phyloP scores from a whole-genome alignment of 2,113 vertebrate species.

The Scytalopus superciliaris region DNA sequence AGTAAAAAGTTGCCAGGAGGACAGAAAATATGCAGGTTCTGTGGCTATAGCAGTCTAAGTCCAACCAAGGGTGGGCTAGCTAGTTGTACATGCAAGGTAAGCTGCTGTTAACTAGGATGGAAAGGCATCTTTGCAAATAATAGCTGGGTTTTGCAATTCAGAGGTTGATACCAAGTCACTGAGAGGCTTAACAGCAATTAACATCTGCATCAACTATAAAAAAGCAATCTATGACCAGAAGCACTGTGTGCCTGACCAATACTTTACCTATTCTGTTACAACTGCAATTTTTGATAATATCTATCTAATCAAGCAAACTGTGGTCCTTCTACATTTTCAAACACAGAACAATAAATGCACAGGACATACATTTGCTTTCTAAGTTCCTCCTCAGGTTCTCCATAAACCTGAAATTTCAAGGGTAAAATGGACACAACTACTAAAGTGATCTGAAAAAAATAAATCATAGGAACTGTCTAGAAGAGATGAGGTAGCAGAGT shows the following conservation, averaged over 20 bases:
- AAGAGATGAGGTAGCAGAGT: neutral
- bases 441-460: neutral
- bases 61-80: neutral
- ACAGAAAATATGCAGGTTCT: neutral
- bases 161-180: neutral
- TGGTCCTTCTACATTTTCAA: neutral
- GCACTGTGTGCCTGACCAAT: neutral
- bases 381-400: neutral
- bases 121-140: neutral
- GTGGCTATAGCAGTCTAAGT: neutral
- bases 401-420: neutral
- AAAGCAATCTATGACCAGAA: neutral
- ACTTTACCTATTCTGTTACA: neutral
- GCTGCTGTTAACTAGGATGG: neutral
- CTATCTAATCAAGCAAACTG: neutral
- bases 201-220: neutral
- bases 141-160: neutral
- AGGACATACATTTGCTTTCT: neutral
- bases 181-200: neutral
- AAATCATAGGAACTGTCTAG: neutral
- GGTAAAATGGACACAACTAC: neutral
- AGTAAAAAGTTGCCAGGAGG: neutral
- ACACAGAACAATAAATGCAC: neutral
- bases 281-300: fast-evolving
- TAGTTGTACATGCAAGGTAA: neutral